Conservation (phyloP, 1,140 invertebrate genomes). For the Samia ricini region DNA sequence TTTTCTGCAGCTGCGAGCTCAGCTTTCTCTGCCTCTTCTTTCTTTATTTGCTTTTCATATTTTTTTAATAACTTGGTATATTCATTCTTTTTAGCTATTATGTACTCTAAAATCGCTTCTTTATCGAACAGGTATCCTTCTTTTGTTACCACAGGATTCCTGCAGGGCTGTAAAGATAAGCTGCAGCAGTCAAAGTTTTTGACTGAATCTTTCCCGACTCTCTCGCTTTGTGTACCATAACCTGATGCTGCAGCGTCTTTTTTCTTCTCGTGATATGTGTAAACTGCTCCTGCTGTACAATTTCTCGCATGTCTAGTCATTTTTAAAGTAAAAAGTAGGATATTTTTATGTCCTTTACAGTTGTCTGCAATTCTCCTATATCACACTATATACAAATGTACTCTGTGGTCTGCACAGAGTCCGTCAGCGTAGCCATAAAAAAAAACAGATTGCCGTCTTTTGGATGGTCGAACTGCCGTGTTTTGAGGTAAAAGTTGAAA, state of each 20-base stretch:
- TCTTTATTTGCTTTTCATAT: conserved; percentile 93
- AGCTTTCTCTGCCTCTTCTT: conserved; percentile 80
- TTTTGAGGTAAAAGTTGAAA: too few relatives aligned
- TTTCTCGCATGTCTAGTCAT: conserved; percentile 98
- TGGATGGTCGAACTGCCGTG: too few relatives aligned
- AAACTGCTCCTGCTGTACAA: conserved; percentile 98
- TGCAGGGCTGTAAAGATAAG: conserved; percentile 96
- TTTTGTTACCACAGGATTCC: conserved; percentile 90
- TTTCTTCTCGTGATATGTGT: conserved; percentile 98
- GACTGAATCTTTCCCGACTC: conserved; percentile 97
- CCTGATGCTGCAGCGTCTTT: conserved; percentile 96
- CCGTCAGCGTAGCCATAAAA: too few relatives aligned
- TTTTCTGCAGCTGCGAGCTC: conserved; percentile 83
- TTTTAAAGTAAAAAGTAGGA: conserved; percentile 26
- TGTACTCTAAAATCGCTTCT: conserved; percentile 97
- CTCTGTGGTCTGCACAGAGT: too few relatives aligned
- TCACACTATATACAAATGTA: too few relatives aligned
- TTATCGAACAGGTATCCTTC: conserved; percentile 98
- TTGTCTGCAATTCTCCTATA: too few relatives aligned
- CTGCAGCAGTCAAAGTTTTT: conserved; percentile 99
- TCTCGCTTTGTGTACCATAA: conserved; percentile 89
- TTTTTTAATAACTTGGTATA: conserved; percentile 94
- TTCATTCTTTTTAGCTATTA: conserved; percentile 96
- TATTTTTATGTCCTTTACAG: too few relatives aligned
- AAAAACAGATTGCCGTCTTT: too few relatives aligned